Conservation (phyloP, 2,113 vertebrate species). For the Enhydra lutris region DNA sequence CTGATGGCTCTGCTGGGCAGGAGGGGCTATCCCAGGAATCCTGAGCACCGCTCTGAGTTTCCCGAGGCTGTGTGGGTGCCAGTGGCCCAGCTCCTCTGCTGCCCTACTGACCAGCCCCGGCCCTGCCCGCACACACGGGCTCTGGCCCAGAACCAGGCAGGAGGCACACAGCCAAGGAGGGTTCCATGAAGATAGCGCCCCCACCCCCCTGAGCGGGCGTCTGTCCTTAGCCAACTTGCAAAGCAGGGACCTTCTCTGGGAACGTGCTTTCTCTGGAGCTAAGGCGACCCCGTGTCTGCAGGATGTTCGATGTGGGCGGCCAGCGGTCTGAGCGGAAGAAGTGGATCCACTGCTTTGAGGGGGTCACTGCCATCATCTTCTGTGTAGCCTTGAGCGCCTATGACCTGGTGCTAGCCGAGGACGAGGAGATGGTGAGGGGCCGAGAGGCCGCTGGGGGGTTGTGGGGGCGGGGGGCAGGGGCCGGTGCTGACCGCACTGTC, state of each 20-base stretch:
- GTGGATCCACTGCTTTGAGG: conserved; percentile 99
- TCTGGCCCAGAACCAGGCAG: neutral
- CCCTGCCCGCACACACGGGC: neutral
- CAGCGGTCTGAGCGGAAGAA: conserved; percentile 95
- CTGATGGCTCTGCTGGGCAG: neutral
- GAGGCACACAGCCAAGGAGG: neutral
- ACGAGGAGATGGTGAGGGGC: conserved; percentile 96
- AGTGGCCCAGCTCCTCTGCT: neutral
- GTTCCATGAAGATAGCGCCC: neutral
- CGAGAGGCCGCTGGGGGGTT: fast-evolving
- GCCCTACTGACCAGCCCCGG: neutral
- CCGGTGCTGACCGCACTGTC: neutral
- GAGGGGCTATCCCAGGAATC: neutral
- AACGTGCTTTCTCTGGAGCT: neutral
- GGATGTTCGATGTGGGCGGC: conserved; percentile 97
- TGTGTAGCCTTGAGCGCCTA: conserved; percentile 98
- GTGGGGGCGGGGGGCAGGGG: fast-evolving
- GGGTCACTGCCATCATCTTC: conserved; percentile 98
- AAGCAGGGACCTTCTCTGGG: neutral
- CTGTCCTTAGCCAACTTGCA: neutral
- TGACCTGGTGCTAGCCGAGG: conserved; percentile 97
- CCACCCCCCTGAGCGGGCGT: neutral
- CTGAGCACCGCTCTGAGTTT: neutral
- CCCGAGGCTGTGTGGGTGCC: neutral
- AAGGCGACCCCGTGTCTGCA: conserved; percentile 62